Conservation (phyloP, 2,113 vertebrate genomes). For the Eurypyga helias region DNA sequence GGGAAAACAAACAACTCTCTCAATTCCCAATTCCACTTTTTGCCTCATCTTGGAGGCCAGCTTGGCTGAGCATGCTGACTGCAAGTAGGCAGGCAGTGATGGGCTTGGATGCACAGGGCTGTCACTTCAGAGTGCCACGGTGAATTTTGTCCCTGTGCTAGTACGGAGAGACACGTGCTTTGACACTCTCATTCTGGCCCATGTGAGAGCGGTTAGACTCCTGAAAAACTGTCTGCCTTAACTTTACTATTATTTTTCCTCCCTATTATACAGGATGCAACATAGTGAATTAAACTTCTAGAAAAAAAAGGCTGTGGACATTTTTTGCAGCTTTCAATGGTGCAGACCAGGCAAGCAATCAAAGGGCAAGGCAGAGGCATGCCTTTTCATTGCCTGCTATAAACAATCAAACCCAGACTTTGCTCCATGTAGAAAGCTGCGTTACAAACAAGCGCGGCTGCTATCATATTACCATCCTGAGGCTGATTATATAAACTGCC, state of each 20-base stretch:
- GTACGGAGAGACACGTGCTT: neutral
- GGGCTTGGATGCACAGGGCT: rapidly evolving
- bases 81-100: neutral
- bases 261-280: neutral
- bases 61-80: neutral
- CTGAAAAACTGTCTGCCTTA: neutral
- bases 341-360: neutral
- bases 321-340: neutral
- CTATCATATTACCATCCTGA: conserved; percentile 52
- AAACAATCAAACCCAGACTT: conserved; percentile 61
- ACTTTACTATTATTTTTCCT: neutral
- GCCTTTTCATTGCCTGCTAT: conserved; percentile 46
- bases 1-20: conserved; percentile 30
- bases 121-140: rapidly evolving
- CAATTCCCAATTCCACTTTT: neutral
- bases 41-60: neutral
- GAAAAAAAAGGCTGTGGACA: neutral
- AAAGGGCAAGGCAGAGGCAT: conserved; percentile 53
- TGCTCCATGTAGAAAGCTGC: conserved; percentile 38
- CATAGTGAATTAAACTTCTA: neutral
- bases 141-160: neutral
- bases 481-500: conserved; percentile 44
- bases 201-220: neutral
- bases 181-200: neutral
- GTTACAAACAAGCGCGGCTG: conserved; percentile 19